These are phyloP conservation scores for Peromyscus melanophrys DNA, from an alignment of 2,797 vertebrate species.

Conservation along the genomic window DNA sequence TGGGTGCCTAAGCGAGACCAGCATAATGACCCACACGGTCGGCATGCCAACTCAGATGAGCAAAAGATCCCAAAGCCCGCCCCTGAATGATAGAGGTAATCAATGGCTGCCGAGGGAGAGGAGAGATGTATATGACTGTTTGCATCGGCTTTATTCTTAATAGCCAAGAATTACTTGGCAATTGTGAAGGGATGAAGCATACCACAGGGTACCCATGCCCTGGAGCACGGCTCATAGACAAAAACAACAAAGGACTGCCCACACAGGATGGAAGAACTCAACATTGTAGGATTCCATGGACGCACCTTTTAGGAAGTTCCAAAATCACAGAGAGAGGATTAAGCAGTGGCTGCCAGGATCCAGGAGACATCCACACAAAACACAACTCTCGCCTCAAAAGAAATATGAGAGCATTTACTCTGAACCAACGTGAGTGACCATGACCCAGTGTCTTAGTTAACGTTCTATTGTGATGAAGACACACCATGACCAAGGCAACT, in stretches of 20 bases:
- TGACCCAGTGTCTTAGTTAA: neutral
- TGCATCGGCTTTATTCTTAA: neutral
- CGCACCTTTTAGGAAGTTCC: neutral
- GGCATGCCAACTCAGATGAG: neutral
- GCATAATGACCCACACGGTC: neutral
- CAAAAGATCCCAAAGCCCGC: neutral
- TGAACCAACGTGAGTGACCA: neutral
- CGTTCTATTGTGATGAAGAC: neutral
- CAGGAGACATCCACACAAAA: neutral
- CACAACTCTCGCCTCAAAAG: neutral
- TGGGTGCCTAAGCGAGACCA: neutral
- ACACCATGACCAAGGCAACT: neutral
- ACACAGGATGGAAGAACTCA: neutral
- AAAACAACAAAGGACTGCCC: neutral
- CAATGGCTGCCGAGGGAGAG: neutral
- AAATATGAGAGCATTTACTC: neutral
- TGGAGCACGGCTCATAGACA: neutral
- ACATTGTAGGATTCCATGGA: rapidly evolving
- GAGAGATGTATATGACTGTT: neutral
- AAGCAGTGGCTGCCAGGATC: neutral
- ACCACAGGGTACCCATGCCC: rapidly evolving
- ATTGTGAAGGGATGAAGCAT: neutral
- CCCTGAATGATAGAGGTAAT: neutral
- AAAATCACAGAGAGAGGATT: neutral
- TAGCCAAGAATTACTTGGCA: neutral